Percentiles rank a stretch among this genome's conserved stretches.
Evolutionary conservation across 2,113 vertebrate species (phyloP).

Genomic region (Oncorhynchus clarkii): DNA sequence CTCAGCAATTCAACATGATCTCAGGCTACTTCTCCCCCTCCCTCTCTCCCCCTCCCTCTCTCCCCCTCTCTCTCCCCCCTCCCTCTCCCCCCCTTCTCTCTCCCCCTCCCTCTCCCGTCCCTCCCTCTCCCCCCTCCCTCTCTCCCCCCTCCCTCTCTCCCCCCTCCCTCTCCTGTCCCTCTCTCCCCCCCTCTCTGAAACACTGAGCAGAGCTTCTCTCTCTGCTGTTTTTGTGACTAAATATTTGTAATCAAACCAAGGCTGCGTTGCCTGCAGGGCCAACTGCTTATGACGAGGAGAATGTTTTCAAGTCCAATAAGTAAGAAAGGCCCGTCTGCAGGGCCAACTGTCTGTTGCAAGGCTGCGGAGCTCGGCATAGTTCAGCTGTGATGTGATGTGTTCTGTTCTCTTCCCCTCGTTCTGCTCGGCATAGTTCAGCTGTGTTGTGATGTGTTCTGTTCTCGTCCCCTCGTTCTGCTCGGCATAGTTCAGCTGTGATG

Average conservation of each 20-base stretch:
- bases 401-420: too few species aligned
- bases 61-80: not conserved
- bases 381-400: too few species aligned
- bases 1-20: conserved; percentile 45
- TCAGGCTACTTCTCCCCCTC: conserved; percentile 37
- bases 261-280: conserved; percentile 28
- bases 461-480: too few species aligned
- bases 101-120: not conserved
- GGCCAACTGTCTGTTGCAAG: conserved; percentile 39
- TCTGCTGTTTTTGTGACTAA: conserved; percentile 50
- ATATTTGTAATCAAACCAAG: conserved; percentile 59
- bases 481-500: too few species aligned
- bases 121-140: conserved; percentile 26
- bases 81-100: conserved; percentile 23
- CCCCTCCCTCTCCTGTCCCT: not conserved
- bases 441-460: too few species aligned
- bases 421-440: too few species aligned
- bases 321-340: conserved; percentile 49
- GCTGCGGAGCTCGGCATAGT: too few species aligned
- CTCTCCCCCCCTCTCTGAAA: not conserved
- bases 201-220: conserved; percentile 40
- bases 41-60: conserved; percentile 9
- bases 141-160: conserved; percentile 33
- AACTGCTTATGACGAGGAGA: conserved; percentile 25
- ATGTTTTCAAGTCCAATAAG: conserved; percentile 56